Percentiles rank a stretch among this genome's conserved stretches.
Conservation (phyloP, 2,113 vertebrate genomes). For the Hippocampus abdominalis region DNA sequence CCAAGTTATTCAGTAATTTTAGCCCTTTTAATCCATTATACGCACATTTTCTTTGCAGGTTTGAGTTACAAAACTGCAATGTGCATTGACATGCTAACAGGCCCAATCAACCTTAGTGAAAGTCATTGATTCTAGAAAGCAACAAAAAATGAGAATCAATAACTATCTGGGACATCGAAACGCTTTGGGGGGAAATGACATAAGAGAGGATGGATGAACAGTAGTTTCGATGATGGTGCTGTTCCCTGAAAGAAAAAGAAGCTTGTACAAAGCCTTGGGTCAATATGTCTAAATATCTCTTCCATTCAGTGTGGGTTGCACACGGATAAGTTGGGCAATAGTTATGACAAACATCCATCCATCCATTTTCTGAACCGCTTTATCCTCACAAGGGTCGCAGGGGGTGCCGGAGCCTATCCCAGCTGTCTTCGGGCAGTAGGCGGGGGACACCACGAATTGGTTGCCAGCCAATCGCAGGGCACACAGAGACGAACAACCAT, state of each 20-base stretch:
- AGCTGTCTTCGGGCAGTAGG: too few relatives aligned
- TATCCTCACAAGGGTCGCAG: too few relatives aligned
- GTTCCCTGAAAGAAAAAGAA: conserved; percentile 11
- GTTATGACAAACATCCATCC: too few relatives aligned
- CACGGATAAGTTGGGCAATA: conserved; percentile 9
- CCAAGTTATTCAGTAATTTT: conserved; percentile 8
- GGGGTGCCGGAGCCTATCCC: too few relatives aligned
- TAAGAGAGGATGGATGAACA: background rate
- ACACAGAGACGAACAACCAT: too few relatives aligned
- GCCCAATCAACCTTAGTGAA: conserved; percentile 21
- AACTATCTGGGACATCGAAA: conserved; percentile 9
- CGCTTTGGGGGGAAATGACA: conserved; percentile 7
- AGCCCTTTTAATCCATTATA: conserved; percentile 14
- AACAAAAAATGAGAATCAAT: conserved; percentile 24
- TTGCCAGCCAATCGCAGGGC: too few relatives aligned
- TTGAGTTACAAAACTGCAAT: background rate
- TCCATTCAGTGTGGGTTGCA: background rate
- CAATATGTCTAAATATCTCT: background rate
- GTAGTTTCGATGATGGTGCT: conserved; percentile 2
- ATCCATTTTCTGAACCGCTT: too few relatives aligned
- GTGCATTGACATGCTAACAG: conserved; percentile 8
- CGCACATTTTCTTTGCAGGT: background rate
- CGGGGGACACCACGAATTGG: too few relatives aligned
- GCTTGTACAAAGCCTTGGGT: background rate
- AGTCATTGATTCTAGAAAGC: conserved; percentile 27